Base-by-base conservation (phyloP, 2,888 invertebrate species). In the Noctua janthe region DNA sequence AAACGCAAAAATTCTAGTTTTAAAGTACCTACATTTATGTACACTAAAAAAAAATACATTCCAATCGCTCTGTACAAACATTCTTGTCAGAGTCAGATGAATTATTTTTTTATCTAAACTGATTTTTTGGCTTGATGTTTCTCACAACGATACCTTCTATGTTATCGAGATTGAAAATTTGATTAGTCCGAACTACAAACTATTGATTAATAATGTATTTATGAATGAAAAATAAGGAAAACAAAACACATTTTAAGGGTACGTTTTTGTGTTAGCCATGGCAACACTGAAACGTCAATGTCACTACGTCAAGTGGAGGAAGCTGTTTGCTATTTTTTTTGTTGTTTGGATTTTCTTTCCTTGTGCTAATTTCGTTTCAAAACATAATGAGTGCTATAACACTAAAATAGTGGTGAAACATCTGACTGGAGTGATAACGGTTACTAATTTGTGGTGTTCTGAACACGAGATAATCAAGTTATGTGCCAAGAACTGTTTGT, bases 271-370 rank as follows among this genome's bases (percentile, higher is more conserved):
- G 3, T 15, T n/a, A 0, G 29, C 2, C 20, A 54, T 83, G 79
- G 88, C 88, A 88, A 73, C 85, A 86, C 75, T 71, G 11, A 49
- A 79, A 81, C 54, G 87, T 88, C 86, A 89, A 84, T 87, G 86
- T 88, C 88, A 89, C 11, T 77, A 71, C 69, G 70, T 82, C 43
- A 23, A 79, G 80, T 81, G 17, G 69, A 78, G 71, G 80, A 82
- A 74, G 78, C 74, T 86, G 83, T 84, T 85, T 86, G 88, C 81
- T 39, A n/a, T 82, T 86, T 86, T 85, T 75, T 49, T 87, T 84
- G 69, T 87, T 88, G 85, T 90, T 86, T 87, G 79, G 83, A 74
- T 86, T 85, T 80, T 79, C 77, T 84, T 89, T 86, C 69, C 81
- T 71, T 88, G 84, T 84, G 73, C 76, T 78, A 87, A 88, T 90